Evolutionary conservation across 2,113 vertebrate genomes (phyloP).

Genomic region (Eclectus roratus): DNA sequence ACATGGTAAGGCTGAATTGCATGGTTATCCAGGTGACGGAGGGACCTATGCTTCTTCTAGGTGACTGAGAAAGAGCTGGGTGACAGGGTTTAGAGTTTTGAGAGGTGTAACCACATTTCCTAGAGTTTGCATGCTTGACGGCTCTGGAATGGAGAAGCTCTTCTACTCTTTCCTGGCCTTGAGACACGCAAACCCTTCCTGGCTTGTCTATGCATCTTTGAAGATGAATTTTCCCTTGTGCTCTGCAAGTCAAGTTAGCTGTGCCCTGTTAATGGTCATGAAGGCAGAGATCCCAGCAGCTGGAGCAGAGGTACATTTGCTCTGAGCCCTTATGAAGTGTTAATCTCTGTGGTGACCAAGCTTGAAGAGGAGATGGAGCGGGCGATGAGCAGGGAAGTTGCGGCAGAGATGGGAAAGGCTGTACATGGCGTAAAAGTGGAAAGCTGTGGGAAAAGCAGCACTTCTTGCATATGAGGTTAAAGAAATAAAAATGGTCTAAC

Average conservation of each 20-base stretch:
- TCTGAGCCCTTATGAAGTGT: not conserved
- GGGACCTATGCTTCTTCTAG: not conserved
- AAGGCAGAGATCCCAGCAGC: not conserved
- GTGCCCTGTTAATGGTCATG: not conserved
- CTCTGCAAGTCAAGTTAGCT: not conserved
- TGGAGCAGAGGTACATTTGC: not conserved
- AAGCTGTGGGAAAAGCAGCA: not conserved
- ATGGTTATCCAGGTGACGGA: fast-evolving
- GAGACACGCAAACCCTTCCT: not conserved
- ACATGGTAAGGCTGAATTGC: not conserved
- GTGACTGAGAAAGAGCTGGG: not conserved
- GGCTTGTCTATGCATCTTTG: not conserved
- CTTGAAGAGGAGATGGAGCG: not conserved
- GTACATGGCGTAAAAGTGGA: not conserved
- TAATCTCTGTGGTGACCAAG: not conserved
- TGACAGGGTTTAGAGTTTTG: not conserved
- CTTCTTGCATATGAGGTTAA: not conserved
- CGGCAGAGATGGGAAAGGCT: not conserved
- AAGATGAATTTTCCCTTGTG: not conserved
- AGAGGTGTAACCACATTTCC: not conserved
- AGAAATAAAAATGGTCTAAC: not conserved
- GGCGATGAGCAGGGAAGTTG: not conserved
- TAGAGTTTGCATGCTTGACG: not conserved
- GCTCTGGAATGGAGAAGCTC: not conserved
- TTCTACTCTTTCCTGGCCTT: not conserved